Evolutionary conservation across 2,888 invertebrate species (phyloP), one percentile per base, ranked within the genome.

Genomic region (Dioctria rufipes): DNA sequence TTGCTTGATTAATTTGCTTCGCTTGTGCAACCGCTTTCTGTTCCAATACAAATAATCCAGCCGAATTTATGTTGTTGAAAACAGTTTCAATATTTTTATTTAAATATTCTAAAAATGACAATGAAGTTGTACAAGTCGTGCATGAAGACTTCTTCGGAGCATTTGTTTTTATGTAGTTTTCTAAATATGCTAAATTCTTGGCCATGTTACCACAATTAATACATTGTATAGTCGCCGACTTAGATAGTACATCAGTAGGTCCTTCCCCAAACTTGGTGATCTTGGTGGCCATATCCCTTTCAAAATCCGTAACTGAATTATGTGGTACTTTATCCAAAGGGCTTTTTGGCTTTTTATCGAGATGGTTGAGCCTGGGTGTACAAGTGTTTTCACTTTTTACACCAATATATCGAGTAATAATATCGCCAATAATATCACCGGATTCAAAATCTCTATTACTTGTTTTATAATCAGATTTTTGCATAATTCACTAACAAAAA

Each of bases 161-260:
- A 67, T 67, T 67, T 13, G 67, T 43, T 49, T 67, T 67, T 43
- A 67, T 46, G 8, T 67, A 67, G 3, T 67, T 67, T 13, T 67
- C 67, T 9, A 67, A 67, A 13, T 67, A 67, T 2, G 42, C 67
- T 25, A 67, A 43, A 67, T 67, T 67, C 46, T 67, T 67, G 3
- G 67, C 67, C 67, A 67, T 67, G 43, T 67, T 67, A 3, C 46
- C 67, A 46, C 67, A 67, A 46, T 67, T 67, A 25, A 67, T 9
- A 25, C 67, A 67, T 13, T 67, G n/a, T 43, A 43, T 67, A 6
- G 67, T 46, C 11, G 43, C 46, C 11, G 5, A n/a, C 43, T 46
- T 46, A 11, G n/a, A 42, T 4, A 67, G 25, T 67, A 46, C 8
- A 3, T 67, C 67, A 43, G 25, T 46, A 25, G 67, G 43, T 13